These are phyloP conservation scores for Amphiprion percula DNA, from an alignment of 2,113 vertebrate species.

Conservation along the genomic window DNA sequence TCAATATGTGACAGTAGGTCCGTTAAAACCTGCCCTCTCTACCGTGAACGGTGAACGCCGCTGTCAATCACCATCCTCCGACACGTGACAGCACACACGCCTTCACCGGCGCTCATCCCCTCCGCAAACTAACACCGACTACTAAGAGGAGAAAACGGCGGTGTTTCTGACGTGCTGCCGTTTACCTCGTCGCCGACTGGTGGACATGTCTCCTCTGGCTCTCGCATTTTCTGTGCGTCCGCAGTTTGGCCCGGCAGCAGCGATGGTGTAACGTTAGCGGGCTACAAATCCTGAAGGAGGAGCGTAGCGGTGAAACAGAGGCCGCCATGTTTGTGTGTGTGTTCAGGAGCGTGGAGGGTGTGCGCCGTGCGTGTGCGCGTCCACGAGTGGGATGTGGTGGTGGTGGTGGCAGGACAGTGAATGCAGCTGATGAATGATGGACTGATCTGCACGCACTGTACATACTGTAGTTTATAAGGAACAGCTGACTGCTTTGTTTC, in stretches of 20 bases:
- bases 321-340: constrained; percentile 81
- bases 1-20: background rate
- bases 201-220: constrained; percentile 74
- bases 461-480: background rate
- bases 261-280: constrained; percentile 66
- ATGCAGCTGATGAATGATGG: constrained; percentile 10
- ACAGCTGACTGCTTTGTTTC: background rate
- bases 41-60: constrained; percentile 28
- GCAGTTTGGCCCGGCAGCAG: constrained; percentile 72
- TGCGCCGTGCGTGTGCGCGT: constrained; percentile 18
- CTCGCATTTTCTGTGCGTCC: constrained; percentile 73
- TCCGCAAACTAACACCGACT: background rate
- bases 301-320: constrained; percentile 79
- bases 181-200: constrained; percentile 78
- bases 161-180: background rate
- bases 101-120: constrained; percentile 53
- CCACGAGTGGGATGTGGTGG: background rate
- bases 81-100: constrained; percentile 68
- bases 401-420: background rate
- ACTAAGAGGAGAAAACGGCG: background rate
- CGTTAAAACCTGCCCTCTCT: constrained; percentile 18
- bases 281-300: constrained; percentile 79
- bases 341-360: constrained; percentile 20
- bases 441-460: background rate
- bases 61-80: constrained; percentile 61